Evolutionary conservation across 2,113 vertebrate species (phyloP), one percentile per base, ranked within the genome.

Genomic region (Pelmatolapia mariae): DNA sequence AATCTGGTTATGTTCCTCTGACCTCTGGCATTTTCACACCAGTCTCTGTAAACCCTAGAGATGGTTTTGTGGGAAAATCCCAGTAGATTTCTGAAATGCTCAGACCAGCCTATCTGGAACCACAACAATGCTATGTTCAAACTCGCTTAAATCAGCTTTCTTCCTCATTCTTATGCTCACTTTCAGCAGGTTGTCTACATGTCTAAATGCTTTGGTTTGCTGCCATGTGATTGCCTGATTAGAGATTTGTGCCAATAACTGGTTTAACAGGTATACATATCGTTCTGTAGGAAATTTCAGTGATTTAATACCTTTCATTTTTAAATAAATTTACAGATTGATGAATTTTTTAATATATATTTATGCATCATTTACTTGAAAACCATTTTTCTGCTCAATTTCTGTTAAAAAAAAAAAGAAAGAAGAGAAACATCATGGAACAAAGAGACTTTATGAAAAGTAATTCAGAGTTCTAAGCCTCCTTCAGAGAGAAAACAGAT

Each of bases 381-480:
- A 63, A 63, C 3, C 29, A 33, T 63, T n/a, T 68, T 68, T 66
- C 11, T 38, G 31, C 33, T 38, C 10, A 33, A 61, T 19, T 63
- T 63, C 16, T 19, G 29, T 19, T 24, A 26, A 7, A 19, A 3
- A 2, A 19, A 4, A 2, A 1, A 4, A 4, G n/a, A 8, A 2
- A 8, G n/a, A 24, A 19, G 9, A 19, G 2, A 22, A 4, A 40
- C 22, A 22, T 56, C 4, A 13, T 36, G 6, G 8, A 56, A 56
- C 50, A 73, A n/a, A 45, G 61, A 11, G 24, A 18, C 31, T 43
- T 81, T 33, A 33, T 50, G 22, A 13, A 83, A 12, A 16, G 50
- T 18, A 56, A 83, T 71, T 79, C 78, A 88, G 71, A 38, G 38
- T 59, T 38, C 9, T 85, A 73, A 33, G 80, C 57, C 22, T 73